These are phyloP conservation scores for Nudaria mundana DNA, from an alignment of 2,888 invertebrate species.

Conservation along the genomic window DNA sequence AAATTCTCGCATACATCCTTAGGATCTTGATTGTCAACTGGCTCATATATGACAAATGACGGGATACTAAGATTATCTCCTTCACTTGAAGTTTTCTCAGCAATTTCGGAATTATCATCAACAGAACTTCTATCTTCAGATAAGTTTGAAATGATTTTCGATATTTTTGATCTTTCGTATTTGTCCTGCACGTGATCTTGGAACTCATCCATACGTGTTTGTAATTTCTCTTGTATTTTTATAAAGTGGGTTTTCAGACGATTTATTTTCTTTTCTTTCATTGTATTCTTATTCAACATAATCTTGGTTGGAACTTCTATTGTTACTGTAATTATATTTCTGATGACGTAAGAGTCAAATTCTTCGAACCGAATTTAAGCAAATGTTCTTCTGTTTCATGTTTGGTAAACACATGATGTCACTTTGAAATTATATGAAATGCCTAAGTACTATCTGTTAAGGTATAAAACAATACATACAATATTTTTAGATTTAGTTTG, in stretches of 20 bases:
- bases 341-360: too few relatives aligned
- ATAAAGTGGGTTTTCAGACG: conserved; percentile 56
- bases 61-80: conserved; percentile 47
- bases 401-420: conserved; percentile 8
- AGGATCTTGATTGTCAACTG: conserved; percentile 36
- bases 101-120: conserved; percentile 37
- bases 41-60: conserved; percentile 58
- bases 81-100: conserved; percentile 38
- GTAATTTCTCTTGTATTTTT: conserved; percentile 66
- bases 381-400: conserved; percentile 2
- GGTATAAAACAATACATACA: conserved; percentile 14
- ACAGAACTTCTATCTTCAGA: conserved; percentile 59
- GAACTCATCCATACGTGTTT: conserved; percentile 66
- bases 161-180: conserved; percentile 54
- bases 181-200: conserved; percentile 69
- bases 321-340: too few relatives aligned
- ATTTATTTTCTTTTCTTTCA: conserved; percentile 65
- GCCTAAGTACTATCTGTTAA: conserved; percentile 13
- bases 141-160: conserved; percentile 59
- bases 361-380: too few relatives aligned
- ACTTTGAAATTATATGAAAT: conserved; percentile 9
- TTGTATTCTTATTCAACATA: conserved; percentile 24
- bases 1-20: conserved; percentile 57
- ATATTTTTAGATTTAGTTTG: conserved; percentile 21
- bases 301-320: neutral